Base-by-base conservation (phyloP, 1,140 invertebrate genomes). In the Achatina immaculata region DNA sequence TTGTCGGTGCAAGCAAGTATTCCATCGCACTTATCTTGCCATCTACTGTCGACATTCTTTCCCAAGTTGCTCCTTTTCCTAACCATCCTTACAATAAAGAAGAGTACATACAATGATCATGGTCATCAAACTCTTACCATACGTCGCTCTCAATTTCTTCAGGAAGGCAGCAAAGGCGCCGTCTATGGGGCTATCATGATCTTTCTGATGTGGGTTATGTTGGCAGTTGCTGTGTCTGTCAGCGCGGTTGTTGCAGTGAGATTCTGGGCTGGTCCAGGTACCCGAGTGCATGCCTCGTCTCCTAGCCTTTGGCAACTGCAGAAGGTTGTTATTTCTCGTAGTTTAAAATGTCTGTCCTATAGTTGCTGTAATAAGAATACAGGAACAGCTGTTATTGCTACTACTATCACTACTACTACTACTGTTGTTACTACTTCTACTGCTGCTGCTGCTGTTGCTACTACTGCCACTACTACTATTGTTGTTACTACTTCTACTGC, bases 241-340 rank as follows among this genome's bases (percentile, higher is more conserved):
- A 82, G 80, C 79, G 77, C 83, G 16, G 75, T 85, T 16, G 78
- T 82, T 62, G 83, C 85, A 28, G 66, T 86, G 6, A 82, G 84
- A 55, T 76, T 85, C 43, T 85, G 84, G 84, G 84, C 85, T 68
- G 83, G 83, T 73, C 74, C 84, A 66, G 83, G 80, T 48, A 84
- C 83, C 69, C 62, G 86, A 51, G 85, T 88, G 38, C 86, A 88
- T 66, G 84, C 84, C n/a, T 83, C 85, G 21, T 85, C 85, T 0
- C 85, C 85, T 16, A 86, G 86, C 48, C 81, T 88, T 16, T 88
- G 86, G 86, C 86, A 88, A 75, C 77, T 81, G 24, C 84, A 86
- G 72, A 83, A 85, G 73, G 75, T 81, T n/a, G 31, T n/a, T 48
- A 43, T 36, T 38, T 48, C 40, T n/a, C n/a, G n/a, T n/a, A n/a